A percentile compares a stretch with the other conserved stretches of the same genome.
These are phyloP conservation scores for Pagrus major DNA, from an alignment of 2,113 vertebrate genomes.

Conservation along the genomic window DNA sequence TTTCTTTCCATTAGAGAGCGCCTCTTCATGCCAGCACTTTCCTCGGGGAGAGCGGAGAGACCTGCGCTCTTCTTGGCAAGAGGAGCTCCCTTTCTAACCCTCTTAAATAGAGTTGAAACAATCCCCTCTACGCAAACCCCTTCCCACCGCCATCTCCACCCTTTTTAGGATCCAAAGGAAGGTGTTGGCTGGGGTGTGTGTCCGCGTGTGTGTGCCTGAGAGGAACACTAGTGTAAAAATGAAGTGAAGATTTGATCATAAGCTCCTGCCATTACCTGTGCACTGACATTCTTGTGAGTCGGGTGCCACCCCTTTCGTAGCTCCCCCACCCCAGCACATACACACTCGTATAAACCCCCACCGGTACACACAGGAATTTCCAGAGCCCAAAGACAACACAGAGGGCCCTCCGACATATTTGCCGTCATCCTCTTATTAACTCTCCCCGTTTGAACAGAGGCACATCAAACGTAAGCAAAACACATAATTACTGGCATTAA, in stretches of 20 bases:
- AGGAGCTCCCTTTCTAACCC: slow-evolving; percentile 54
- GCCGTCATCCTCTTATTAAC: slow-evolving; percentile 82
- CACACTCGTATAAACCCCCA: slow-evolving; percentile 36
- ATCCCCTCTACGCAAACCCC: slow-evolving; percentile 26
- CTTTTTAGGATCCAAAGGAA: slow-evolving; percentile 56
- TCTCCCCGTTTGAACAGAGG: slow-evolving; percentile 79
- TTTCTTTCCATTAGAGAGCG: slow-evolving; percentile 74
- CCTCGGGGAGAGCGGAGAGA: slow-evolving; percentile 61
- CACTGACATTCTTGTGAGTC: slow-evolving; percentile 70
- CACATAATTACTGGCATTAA: slow-evolving; percentile 91
- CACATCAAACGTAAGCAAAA: slow-evolving; percentile 88
- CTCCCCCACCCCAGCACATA: slow-evolving; percentile 2
- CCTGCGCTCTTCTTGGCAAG: slow-evolving; percentile 69
- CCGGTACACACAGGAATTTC: slow-evolving; percentile 68
- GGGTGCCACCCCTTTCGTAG: slow-evolving; percentile 44
- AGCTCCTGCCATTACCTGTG: slow-evolving; percentile 74
- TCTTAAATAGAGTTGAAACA: slow-evolving; percentile 72
- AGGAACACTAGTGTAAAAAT: slow-evolving; percentile 69
- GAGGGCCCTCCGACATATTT: slow-evolving; percentile 79
- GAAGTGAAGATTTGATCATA: slow-evolving; percentile 76
- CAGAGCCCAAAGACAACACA: slow-evolving; percentile 75
- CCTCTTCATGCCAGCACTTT: slow-evolving; percentile 65
- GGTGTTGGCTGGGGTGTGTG: slow-evolving; percentile 38
- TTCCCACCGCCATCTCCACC: slow-evolving; percentile 31
- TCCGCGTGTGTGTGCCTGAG: slow-evolving; percentile 19